These are phyloP conservation scores for Rallus crepitans DNA, from an alignment of 2,797 vertebrate species.

Conservation along the genomic window DNA sequence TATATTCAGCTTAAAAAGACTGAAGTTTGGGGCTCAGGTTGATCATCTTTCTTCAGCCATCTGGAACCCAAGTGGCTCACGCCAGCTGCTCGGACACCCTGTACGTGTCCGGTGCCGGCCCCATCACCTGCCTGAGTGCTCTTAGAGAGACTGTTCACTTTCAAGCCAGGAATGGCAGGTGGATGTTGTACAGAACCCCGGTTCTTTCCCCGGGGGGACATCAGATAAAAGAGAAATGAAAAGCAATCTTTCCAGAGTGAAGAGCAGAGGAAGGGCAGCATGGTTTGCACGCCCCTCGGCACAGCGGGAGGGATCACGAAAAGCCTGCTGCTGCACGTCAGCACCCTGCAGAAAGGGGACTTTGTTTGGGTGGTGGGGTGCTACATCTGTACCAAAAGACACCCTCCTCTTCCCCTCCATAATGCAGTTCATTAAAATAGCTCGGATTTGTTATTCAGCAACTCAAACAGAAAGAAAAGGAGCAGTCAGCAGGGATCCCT, in stretches of 20 bases:
- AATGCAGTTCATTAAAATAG: background rate
- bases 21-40: background rate
- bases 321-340: background rate
- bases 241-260: background rate
- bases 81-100: background rate
- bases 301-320: background rate
- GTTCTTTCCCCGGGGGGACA: background rate
- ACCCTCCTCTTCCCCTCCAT: too few species aligned
- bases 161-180: background rate
- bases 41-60: background rate
- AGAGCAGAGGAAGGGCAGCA: background rate
- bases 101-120: fast-evolving
- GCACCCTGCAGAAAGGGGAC: background rate
- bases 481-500: background rate
- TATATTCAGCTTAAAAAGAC: background rate
- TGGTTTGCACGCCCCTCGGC: background rate
- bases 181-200: background rate
- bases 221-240: background rate
- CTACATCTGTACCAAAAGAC: background rate
- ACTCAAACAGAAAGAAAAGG: background rate
- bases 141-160: background rate
- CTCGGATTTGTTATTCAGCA: background rate
- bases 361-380: background rate
- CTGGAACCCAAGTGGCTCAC: background rate
- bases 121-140: background rate